phyloP scores from a whole-genome alignment of 1,140 invertebrate genomes.

The Amyelois transitella region DNA sequence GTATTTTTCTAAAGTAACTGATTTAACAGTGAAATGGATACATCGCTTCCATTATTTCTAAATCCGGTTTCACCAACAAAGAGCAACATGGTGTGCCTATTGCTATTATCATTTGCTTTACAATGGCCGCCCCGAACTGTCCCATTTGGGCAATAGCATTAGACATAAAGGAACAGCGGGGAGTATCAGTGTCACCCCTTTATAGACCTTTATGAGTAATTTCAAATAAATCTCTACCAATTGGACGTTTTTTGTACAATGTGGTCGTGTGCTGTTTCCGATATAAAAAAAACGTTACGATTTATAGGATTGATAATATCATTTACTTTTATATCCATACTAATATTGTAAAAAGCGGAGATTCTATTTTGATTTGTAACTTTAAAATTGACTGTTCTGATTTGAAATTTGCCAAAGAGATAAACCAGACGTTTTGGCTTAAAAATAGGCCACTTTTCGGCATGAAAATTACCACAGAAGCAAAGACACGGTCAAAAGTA shows the following conservation, averaged over 20 bases:
- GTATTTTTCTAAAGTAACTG: no score
- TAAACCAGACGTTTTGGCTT: no score
- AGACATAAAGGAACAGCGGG: constrained; percentile 67
- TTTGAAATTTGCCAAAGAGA: no score
- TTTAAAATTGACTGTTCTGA: no score
- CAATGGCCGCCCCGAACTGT: constrained; percentile 27
- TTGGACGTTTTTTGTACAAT: neutral
- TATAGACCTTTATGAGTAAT: constrained; percentile 20
- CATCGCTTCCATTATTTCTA: constrained; percentile 23
- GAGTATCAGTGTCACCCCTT: constrained; percentile 62
- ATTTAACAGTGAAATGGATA: no score
- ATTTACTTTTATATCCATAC: neutral
- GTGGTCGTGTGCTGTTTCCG: neutral
- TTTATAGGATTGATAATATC: neutral
- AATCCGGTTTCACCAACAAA: constrained; percentile 38
- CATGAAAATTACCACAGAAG: no score
- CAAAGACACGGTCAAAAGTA: no score
- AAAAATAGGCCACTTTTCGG: no score
- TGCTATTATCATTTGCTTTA: constrained; percentile 63
- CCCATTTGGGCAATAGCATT: constrained; percentile 59
- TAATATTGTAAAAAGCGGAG: no score
- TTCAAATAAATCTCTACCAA: neutral
- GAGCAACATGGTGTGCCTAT: constrained; percentile 54
- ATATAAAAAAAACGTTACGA: neutral
- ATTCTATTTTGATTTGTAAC: no score